Evolutionary conservation across 2,888 invertebrate genomes (phyloP), one percentile per base, ranked within the genome.

Genomic region (Melanostoma scalare): DNA sequence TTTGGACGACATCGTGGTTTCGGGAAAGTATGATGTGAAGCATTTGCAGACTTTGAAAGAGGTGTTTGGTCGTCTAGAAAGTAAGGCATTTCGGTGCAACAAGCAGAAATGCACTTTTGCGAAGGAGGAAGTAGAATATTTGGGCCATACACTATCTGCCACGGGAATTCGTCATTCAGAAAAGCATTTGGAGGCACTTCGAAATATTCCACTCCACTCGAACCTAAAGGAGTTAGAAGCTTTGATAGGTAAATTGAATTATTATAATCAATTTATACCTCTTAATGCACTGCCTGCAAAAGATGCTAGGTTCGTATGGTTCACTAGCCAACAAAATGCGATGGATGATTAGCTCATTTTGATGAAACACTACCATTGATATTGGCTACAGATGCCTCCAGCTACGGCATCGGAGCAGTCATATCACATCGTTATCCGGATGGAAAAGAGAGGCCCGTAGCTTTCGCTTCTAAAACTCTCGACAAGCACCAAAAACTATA

Each of bases 371-470:
- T 79, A 52, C 77, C 69, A 3, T 6, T 84, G 6, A 61, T 85
- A 9, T 61, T 86, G 3, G 81, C 79, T 3, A 79, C 82, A 4
- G 76, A 85, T 38, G 79, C 74, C 1, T 82, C 77, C 0, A 63
- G 44, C 20, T 71, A 58, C 42, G 80, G 68, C 4, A 65, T 82
- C 10, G 79, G 79, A 4, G 85, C 73, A 0, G 73, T 77, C 2
- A 48, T 82, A 5, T 77, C 20, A 20, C 20, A 20, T 20, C 20
- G 20, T 20, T 20, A 20, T 20, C 20, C 20, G 20, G 20, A 20
- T 20, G 20, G 20, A 1, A 20, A 20, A 20, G 20, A 20, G 20
- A 20, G 20, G 20, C 20, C 20, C 20, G 1, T 20, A 20, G 20
- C 20, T 20, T 20, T 20, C 20, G 20, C 20, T 1, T 20, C 20